Base-by-base conservation (phyloP, 2,113 vertebrate species). In the Heterocephalus glaber region DNA sequence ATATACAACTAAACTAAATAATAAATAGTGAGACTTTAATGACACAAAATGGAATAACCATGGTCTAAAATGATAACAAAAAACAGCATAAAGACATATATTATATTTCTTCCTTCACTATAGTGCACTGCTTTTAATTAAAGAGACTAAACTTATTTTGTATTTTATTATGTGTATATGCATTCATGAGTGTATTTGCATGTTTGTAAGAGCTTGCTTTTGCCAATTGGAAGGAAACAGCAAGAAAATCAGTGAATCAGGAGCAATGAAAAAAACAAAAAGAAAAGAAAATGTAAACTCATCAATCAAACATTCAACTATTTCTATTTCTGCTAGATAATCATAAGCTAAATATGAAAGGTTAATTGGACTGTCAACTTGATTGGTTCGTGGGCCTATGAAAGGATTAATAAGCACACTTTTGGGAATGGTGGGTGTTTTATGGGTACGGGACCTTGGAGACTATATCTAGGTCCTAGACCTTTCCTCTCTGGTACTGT, bases 1-100 rank as follows among this genome's bases (percentile, higher is more conserved):
- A 17, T 47, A 60, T 81, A 81, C 66, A 8, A 74, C 41, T 92
- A 79, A 93, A 87, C 77, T 88, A 88, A 87, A 79, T 66, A 84
- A 76, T 94, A 96, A 95, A 96, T 58, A 93, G 93, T 26, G 82
- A 79, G 0, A 56, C 17, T 38, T 33, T 19, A 58, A 35, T 6
- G 60, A 38, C 60, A 72, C 56, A 70, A 89, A 95, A 80, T 35
- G n/a, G 16, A 44, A 0, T 84, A 83, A 91, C 91, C 61, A 72
- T 8, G 3, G 16, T 68, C 7, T 88, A 80, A 66, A 74, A 77
- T 77, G 8, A 83, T 92, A 86, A 74, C 35, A 66, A 28, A 79
- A 86, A 89, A 61, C 24, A 81, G 63, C 5, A 58, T 11, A 61
- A 60, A 60, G 14, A 24, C 33, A 80, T 72, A 33, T 54, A 60